Evolutionary conservation across 2,888 invertebrate species (phyloP), one percentile per base, ranked within the genome.

Genomic region (Galerucella nymphaeae): DNA sequence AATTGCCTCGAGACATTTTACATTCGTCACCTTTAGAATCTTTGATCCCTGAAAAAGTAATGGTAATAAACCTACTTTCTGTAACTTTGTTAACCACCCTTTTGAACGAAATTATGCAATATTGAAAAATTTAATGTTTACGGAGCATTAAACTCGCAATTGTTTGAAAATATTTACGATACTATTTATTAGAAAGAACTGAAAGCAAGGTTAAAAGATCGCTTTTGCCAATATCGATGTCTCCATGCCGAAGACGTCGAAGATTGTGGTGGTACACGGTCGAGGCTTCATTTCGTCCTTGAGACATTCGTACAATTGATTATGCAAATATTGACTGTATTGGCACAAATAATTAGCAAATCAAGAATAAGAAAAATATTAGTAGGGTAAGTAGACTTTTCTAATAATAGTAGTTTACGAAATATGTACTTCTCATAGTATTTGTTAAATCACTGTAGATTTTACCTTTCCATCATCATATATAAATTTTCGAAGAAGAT

Each of bases 301-400:
- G 72, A 72, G 72, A 72, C 72, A 68, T 64, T 72, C 70, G 42
- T 68, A 68, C 72, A 72, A 72, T 72, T 68, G 72, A 68, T 72
- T 72, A 72, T 72, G 72, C 68, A 72, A 72, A 72, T 72, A 68
- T 71, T 71, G 70, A 71, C 59, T 65, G 65, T 71, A 58, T 53
- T 71, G 53, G 66, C 50, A 71, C 65, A 65, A 70, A 59, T 59
- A 71, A 71, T 66, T 66, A 66, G 41, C 42, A 66, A 23, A 14
- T 20, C n/a, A 57, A 66, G 66, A 57, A 66, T 55, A n/a, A 55
- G 65, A 66, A 66, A 66, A 66, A 66, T 66, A 45, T 10, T 23
- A 38, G 66, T 57, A 55, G 41, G 6, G 55, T 41, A 23, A 13
- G 23, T 59, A n/a, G 16, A 38, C 8, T 6, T 38, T n/a, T 48